Evolutionary conservation across 2,113 vertebrate species (phyloP).

Genomic region (Chroicocephalus ridibundus): DNA sequence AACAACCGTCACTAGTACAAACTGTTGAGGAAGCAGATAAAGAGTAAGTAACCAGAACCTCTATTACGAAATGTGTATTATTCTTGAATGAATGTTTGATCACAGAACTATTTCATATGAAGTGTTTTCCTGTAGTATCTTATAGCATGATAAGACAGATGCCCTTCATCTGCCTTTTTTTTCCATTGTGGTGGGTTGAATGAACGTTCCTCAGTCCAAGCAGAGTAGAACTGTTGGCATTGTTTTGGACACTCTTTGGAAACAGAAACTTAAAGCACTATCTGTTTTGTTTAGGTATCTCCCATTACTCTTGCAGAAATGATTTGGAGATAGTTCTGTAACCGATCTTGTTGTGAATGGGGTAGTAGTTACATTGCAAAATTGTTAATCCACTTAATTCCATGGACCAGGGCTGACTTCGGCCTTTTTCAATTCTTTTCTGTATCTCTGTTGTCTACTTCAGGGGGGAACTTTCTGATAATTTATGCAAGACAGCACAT

Average conservation of each 20-base stretch:
- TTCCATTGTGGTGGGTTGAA: background rate
- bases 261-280: background rate
- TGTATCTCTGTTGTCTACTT: background rate
- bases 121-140: background rate
- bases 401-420: background rate
- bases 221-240: background rate
- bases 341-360: background rate
- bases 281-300: background rate
- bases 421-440: background rate
- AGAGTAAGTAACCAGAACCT: background rate
- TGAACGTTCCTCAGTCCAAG: fast-evolving
- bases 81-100: background rate
- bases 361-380: background rate
- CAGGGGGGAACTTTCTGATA: background rate
- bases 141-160: background rate
- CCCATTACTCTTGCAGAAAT: background rate
- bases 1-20: background rate
- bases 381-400: background rate
- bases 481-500: background rate
- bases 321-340: background rate
- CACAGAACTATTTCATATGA: background rate
- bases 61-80: background rate
- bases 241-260: background rate
- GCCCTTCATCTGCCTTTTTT: background rate
- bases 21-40: background rate